Base-by-base conservation (phyloP, 2,113 vertebrate species). In the Poecilia latipinna region DNA sequence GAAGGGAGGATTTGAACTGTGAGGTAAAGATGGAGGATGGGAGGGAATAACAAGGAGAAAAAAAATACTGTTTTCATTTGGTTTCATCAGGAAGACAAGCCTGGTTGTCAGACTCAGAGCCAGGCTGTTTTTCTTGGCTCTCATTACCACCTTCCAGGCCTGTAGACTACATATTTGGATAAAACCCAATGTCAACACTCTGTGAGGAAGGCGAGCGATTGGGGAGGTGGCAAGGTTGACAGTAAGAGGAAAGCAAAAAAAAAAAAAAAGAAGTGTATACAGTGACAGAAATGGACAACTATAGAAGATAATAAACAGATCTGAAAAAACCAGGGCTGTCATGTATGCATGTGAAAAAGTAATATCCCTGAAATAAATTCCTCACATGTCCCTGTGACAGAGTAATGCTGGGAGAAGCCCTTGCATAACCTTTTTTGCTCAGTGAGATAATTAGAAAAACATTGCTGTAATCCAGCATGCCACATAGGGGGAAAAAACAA, bases 101-200 rank as follows among this genome's bases (percentile, higher is more conserved):
- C 84, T 87, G 86, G 86, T 84, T 88, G 90, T 93, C 90, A 82
- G 86, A 91, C 80, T 82, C 76, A 2, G 72, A 87, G 83, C 84
- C 85, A 85, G 90, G 83, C 88, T 93, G 91, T 93, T 93, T 92
- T 91, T 91, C 91, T 93, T 93, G 93, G 93, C 93, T 91, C 76
- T 80, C 80, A 83, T 83, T 81, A 86, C 85, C 81, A 86, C 84
- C 89, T 86, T 88, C 80, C 89, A 90, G 91, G 78, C 82, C 84
- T 61, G 74, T 88, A 88, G 91, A 91, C 89, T 88, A 88, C 85
- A 91, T 90, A 90, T 90, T 90, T 93, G 92, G 91, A 91, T 65
- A 75, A 73, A 78, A 78, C 77, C 91, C 92, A 93, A 91, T 82
- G 79, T 91, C 91, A 93, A 93, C 88, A 93, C 82, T 78, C 75